phyloP scores from a whole-genome alignment of 1,140 invertebrate species.

The Bombus sibiricus region DNA sequence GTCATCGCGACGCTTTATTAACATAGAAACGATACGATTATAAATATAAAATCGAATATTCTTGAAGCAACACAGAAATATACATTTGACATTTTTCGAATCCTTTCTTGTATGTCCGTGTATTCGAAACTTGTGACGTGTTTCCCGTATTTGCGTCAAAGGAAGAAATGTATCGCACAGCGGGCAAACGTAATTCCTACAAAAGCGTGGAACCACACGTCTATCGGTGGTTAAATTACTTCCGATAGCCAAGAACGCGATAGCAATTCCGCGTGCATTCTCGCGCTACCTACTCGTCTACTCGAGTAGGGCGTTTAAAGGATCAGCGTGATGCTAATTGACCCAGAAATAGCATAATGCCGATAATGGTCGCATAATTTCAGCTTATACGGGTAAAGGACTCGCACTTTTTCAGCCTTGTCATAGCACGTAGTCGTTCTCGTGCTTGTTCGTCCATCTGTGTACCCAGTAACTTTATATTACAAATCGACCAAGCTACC shows the following conservation, averaged over 20 bases:
- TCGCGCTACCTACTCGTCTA: slow-evolving; percentile 15
- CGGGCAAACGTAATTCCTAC: slow-evolving; percentile 1
- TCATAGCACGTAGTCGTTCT: slow-evolving; percentile 29
- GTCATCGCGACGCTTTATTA: not conserved
- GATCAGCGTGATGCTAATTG: slow-evolving; percentile 63
- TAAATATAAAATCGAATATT: not conserved
- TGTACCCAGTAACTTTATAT: slow-evolving; percentile 19
- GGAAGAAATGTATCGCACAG: not conserved
- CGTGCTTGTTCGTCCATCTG: not conserved
- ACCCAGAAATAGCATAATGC: slow-evolving; percentile 67
- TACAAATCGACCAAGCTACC: not conserved
- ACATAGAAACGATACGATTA: not conserved
- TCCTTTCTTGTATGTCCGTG: not conserved
- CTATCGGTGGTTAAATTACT: slow-evolving; percentile 32
- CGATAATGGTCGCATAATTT: slow-evolving; percentile 73
- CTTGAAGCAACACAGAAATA: too few species aligned
- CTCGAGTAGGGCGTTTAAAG: slow-evolving; percentile 50
- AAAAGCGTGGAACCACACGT: not conserved
- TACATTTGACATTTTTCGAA: not conserved
- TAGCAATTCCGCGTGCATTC: slow-evolving; percentile 31
- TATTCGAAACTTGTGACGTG: not conserved
- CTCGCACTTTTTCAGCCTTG: slow-evolving; percentile 52
- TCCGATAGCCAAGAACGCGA: slow-evolving; percentile 28
- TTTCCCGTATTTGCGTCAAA: not conserved
- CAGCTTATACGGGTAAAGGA: slow-evolving; percentile 71